phyloP scores from a whole-genome alignment of 2,888 invertebrate genomes.

The Mesorhabditis belari region DNA sequence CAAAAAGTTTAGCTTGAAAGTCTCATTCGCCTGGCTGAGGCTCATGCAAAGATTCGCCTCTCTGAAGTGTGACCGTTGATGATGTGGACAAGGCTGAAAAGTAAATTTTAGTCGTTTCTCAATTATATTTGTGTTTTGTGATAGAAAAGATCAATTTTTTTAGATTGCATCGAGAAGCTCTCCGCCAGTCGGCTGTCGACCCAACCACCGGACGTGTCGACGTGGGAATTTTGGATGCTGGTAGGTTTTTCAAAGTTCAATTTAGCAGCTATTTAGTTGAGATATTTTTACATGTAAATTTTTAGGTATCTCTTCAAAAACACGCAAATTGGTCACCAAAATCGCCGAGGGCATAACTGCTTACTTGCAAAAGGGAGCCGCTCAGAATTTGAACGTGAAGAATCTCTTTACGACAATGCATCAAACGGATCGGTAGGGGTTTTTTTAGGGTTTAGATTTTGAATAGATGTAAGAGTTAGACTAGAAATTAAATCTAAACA shows the following conservation, averaged over 20 bases:
- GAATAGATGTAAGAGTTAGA: too few species aligned
- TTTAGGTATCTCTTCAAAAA: background rate
- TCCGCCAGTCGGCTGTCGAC: conserved; percentile 95
- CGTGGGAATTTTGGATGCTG: conserved; percentile 84
- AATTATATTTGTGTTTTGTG: too few species aligned
- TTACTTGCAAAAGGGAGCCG: conserved; percentile 22
- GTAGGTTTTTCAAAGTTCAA: too few species aligned
- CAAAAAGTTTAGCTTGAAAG: conserved; percentile 77
- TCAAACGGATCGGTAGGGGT: conserved; percentile 29
- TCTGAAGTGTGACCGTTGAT: conserved; percentile 69
- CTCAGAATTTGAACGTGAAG: conserved; percentile 27
- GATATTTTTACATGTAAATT: too few species aligned
- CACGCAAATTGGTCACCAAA: conserved; percentile 1
- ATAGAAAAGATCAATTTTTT: too few species aligned
- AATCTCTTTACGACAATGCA: conserved; percentile 33
- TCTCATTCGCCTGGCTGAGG: conserved; percentile 86
- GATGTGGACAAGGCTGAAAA: conserved; percentile 95
- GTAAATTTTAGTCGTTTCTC: conserved; percentile 61
- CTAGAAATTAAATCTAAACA: too few species aligned
- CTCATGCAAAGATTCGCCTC: conserved; percentile 86
- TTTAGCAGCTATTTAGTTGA: too few species aligned
- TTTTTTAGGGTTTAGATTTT: too few species aligned
- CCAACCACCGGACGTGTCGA: conserved; percentile 93
- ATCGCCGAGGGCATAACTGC: conserved; percentile 19
- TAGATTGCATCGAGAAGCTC: conserved; percentile 72